Percentiles rank a stretch among this genome's conserved stretches.
Conservation (phyloP, 2,113 vertebrate species). For the Sturnus vulgaris region DNA sequence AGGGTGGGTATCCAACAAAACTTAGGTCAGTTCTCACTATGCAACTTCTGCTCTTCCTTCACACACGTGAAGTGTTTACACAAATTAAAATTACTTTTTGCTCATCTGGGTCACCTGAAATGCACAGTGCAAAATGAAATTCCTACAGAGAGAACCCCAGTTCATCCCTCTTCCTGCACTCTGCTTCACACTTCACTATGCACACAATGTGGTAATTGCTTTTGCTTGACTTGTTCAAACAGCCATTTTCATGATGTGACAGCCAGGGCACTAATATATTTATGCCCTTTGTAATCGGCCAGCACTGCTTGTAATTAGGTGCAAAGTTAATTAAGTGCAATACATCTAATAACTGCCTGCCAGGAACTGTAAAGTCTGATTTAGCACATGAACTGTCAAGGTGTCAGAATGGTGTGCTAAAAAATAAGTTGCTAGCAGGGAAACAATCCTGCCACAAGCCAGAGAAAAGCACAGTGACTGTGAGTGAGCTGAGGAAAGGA, state of each 20-base stretch:
- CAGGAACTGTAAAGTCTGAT: constrained; percentile 78
- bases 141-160: neutral
- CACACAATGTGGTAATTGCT: constrained; percentile 44
- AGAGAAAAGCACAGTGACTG: neutral
- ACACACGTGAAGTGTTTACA: neutral
- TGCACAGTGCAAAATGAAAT: neutral
- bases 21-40: neutral
- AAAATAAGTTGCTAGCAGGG: constrained; percentile 29
- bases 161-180: neutral
- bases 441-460: neutral
- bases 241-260: constrained; percentile 49
- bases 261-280: constrained; percentile 66
- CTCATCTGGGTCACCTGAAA: neutral
- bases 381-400: constrained; percentile 57
- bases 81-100: neutral
- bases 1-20: neutral
- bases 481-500: neutral
- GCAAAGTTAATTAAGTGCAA: constrained; percentile 75
- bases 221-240: constrained; percentile 56
- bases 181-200: neutral
- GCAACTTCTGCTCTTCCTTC: neutral
- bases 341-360: constrained; percentile 71
- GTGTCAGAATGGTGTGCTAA: constrained; percentile 42
- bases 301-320: constrained; percentile 65
- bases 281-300: constrained; percentile 65